Percentiles rank a stretch among this genome's conserved stretches.
These are phyloP conservation scores for Barbus barbus DNA, from an alignment of 2,113 vertebrate species.

Conservation along the genomic window DNA sequence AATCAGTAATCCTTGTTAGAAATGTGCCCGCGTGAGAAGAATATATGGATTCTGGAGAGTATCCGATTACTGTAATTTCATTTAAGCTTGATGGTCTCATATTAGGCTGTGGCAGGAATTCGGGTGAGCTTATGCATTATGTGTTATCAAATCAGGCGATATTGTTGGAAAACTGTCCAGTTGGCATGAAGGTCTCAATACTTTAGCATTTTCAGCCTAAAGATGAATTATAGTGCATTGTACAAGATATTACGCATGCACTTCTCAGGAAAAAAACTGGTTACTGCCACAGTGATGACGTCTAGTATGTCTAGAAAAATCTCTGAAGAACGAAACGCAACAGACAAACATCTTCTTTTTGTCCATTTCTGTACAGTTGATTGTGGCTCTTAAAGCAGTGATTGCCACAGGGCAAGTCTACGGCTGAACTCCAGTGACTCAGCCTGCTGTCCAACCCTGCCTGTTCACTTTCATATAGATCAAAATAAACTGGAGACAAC, in stretches of 20 bases:
- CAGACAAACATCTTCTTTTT: constrained; percentile 32
- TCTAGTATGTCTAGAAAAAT: neutral
- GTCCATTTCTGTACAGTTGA: constrained; percentile 38
- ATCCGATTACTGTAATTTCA: constrained; percentile 32
- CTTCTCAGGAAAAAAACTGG: neutral
- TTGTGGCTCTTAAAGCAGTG: constrained; percentile 31
- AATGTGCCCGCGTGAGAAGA: constrained; percentile 8
- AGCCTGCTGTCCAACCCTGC: constrained; percentile 26
- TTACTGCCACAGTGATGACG: neutral
- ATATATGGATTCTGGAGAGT: constrained; percentile 15
- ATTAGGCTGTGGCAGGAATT: constrained; percentile 21
- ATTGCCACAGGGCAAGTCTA: constrained; percentile 21
- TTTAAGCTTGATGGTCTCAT: constrained; percentile 22
- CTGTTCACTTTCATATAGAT: constrained; percentile 36
- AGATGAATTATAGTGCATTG: neutral
- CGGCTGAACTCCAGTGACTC: constrained; percentile 34
- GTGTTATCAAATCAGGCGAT: constrained; percentile 10
- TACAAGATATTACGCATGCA: neutral
- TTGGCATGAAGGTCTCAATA: neutral
- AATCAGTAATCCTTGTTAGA: constrained; percentile 23
- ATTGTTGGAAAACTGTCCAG: constrained; percentile 16
- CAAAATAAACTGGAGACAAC: constrained; percentile 28
- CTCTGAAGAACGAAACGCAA: constrained; percentile 28
- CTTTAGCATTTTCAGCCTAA: neutral
- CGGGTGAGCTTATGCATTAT: constrained; percentile 15